Conservation (phyloP, 2,113 vertebrate genomes). For the Nothoprocta perdicaria region DNA sequence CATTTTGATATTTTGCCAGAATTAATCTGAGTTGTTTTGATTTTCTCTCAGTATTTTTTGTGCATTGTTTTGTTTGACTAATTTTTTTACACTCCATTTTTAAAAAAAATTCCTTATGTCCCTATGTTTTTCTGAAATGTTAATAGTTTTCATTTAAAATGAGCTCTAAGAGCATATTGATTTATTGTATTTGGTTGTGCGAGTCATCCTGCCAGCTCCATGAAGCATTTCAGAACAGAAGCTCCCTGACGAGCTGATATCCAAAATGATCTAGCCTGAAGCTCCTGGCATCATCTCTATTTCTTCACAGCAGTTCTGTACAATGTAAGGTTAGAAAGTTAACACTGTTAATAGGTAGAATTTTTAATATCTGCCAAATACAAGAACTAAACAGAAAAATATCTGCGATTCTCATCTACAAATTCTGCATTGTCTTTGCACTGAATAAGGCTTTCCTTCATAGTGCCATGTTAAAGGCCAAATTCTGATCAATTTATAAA, state of each 20-base stretch:
- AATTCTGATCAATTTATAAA: background rate
- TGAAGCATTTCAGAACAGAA: constrained; percentile 61
- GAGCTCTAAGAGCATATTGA: constrained; percentile 45
- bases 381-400: background rate
- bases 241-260: constrained; percentile 32
- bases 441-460: background rate
- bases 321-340: background rate
- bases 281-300: constrained; percentile 36
- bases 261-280: constrained; percentile 60
- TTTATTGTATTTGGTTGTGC: constrained; percentile 33
- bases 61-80: background rate
- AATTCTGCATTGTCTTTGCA: background rate
- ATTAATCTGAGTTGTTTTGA: constrained; percentile 12
- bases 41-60: constrained; percentile 28
- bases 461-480: background rate
- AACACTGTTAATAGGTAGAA: background rate
- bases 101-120: background rate
- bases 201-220: constrained; percentile 26
- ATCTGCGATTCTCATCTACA: background rate
- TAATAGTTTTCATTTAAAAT: constrained; percentile 57
- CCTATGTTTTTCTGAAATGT: constrained; percentile 8
- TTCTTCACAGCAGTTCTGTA: constrained; percentile 17
- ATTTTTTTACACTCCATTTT: background rate
- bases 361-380: background rate
- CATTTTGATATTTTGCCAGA: constrained; percentile 53